Percentiles rank a stretch among this genome's conserved stretches.
Conservation (phyloP, 2,113 vertebrate species). For the Puma concolor region DNA sequence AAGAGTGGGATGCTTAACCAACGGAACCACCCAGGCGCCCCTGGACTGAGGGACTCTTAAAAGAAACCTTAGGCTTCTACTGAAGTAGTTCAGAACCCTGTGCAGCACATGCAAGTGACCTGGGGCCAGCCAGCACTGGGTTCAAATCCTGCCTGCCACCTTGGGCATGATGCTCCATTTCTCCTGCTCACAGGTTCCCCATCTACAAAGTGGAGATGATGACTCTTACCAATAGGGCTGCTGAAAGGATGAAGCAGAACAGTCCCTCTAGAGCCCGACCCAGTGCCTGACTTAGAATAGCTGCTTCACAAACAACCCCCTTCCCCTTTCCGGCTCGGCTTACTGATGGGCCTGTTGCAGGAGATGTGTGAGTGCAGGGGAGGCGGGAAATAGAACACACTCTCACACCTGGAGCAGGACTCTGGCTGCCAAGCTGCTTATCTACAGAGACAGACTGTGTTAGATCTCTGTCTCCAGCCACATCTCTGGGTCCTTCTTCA, state of each 20-base stretch:
- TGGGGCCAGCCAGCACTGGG: background rate
- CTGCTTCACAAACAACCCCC: background rate
- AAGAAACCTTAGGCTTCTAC: background rate
- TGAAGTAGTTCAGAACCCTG: background rate
- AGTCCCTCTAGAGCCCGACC: background rate
- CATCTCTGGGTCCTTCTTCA: background rate
- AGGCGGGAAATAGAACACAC: background rate
- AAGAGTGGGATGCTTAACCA: too few species aligned
- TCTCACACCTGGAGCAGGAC: background rate
- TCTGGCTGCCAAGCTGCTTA: background rate
- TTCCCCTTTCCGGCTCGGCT: background rate
- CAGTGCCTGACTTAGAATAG: background rate
- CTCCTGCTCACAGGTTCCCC: background rate
- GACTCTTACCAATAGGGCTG: background rate
- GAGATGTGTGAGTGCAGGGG: accelerated
- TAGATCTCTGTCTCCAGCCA: background rate
- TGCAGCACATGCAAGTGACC: background rate
- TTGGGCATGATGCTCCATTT: background rate
- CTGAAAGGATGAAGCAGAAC: background rate
- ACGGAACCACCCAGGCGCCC: too few species aligned
- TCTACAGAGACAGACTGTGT: background rate
- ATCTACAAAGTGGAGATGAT: background rate
- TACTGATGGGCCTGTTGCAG: accelerated
- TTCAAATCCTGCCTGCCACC: background rate
- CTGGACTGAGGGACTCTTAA: background rate